Evolutionary conservation across 2,888 invertebrate genomes (phyloP), one percentile per base, ranked within the genome.

Genomic region (Meteorus cinctellus): DNA sequence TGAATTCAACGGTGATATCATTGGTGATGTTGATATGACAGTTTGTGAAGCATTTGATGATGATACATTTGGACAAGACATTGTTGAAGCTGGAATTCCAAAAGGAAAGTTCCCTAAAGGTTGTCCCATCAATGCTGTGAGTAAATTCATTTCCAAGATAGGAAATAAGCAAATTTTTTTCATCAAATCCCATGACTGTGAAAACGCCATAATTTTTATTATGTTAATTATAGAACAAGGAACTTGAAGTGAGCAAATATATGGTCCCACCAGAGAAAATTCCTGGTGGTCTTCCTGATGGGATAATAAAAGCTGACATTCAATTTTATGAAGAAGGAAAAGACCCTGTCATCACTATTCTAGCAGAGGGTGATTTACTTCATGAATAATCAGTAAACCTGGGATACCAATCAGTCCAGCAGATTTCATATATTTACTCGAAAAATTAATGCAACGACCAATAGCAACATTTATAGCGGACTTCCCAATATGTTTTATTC

Each of bases 271-370:
- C 59, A 10, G 55, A 74, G 0, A 71, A 71, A 19, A 51, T 81
- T 24, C 78, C 78, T 29, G 51, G 77, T 6, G 78, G 74, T 19
- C 4, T 78, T 31, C 78, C 78, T 1, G 78, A 80, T 10, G 78
- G 79, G 16, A 68, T 63, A 19, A 0, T 78, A 1, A 14, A n/a
- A 3, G 75, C 71, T 16, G 6, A 1, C 4, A 34, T 72, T 0
- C 29, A 6, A 6, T 12, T 80, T 10, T 71, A 62, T 48, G 75
- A 77, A 59, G 74, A 77, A 12, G 81, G 74, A 31, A 45, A 80
- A 27, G 62, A 74, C 1, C 78, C 81, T 0, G 67, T n/a, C 41
- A 19, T 77, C 6, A 24, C 55, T 8, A 34, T 81, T 16, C 34
- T 71, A 14, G 77, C 19, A 10, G 72, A 72, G 8, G 77, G 63